Evolutionary conservation across 2,888 invertebrate genomes (phyloP).

Genomic region (Lissocephala sabroskyi): DNA sequence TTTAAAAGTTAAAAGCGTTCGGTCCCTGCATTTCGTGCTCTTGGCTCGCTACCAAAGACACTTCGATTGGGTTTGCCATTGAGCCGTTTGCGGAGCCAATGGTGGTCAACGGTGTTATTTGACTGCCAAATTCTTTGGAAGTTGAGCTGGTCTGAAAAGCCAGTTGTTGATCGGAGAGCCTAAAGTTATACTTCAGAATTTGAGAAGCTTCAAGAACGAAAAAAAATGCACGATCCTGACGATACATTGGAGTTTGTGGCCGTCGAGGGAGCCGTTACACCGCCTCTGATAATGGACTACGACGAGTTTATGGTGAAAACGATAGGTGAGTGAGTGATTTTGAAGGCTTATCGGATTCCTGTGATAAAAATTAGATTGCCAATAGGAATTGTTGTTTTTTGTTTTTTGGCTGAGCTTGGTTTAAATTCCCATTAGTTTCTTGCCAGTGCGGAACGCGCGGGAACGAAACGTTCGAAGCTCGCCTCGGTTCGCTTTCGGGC

Average conservation of each 20-base stretch:
- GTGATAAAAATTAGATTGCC: too few relatives aligned
- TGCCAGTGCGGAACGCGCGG: slow-evolving; percentile 14
- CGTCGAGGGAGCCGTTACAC: slow-evolving; percentile 37
- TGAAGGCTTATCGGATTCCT: too few relatives aligned
- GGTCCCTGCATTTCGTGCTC: slow-evolving; percentile 18
- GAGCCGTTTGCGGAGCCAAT: too few relatives aligned
- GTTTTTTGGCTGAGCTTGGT: background rate
- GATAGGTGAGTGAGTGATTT: slow-evolving; percentile 41
- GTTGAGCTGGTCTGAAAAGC: too few relatives aligned
- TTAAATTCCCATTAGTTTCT: background rate
- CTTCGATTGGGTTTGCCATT: too few relatives aligned
- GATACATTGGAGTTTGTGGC: slow-evolving; percentile 43
- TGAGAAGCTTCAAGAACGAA: background rate
- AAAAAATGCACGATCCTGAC: slow-evolving; percentile 50
- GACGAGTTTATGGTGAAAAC: slow-evolving; percentile 44
- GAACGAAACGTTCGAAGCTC: slow-evolving; percentile 30
- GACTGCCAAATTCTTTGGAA: too few relatives aligned
- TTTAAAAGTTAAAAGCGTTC: slow-evolving; percentile 31
- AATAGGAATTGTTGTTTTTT: too few relatives aligned
- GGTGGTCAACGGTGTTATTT: too few relatives aligned
- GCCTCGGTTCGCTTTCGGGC: slow-evolving; percentile 10
- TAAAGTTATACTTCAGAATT: slow-evolving; percentile 27
- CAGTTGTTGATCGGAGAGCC: too few relatives aligned
- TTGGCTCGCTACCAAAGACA: slow-evolving; percentile 1
- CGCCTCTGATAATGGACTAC: slow-evolving; percentile 43